Evolutionary conservation across 2,888 invertebrate species (phyloP), one percentile per base, ranked within the genome.

Genomic region (Myopa tessellatipennis): DNA sequence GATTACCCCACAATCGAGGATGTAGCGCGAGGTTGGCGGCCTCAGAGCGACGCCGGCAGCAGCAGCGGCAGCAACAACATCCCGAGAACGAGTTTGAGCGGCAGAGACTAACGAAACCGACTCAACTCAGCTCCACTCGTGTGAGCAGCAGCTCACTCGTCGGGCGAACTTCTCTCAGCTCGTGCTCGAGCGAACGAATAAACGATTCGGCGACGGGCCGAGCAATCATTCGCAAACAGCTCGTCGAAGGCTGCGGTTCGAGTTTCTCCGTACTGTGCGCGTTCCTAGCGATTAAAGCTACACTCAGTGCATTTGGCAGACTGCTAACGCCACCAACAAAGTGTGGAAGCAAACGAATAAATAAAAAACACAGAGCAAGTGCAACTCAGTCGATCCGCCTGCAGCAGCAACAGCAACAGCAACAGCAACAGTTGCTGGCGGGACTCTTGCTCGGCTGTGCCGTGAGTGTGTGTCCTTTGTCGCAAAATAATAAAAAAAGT

Each of bases 151-250:
- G 68, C 69, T 36, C 70, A 5, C 18, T 12, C 67, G 16, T 12
- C 18, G 14, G 26, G 38, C 34, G 63, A n/a, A 55, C 61, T 60
- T 26, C 40, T 18, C 63, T 63, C 67, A 40, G 7, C 61, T 18
- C 34, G 16, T 14, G 74, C 63, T 52, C 50, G 38, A 6, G 52
- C 67, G 67, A 75, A 69, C 78, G 80, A 80, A 80, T 80, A 80
- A 80, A 65, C 80, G 79, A 79, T 71, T 80, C 79, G 78, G 76
- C 68, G 79, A 69, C 76, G 79, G 34, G 71, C 79, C 77, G 72
- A 84, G 84, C 84, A 85, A 86, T 89, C 88, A 88, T 88, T 88
- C 89, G 88, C 87, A 87, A 88, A 87, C 87, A 86, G 88, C 85
- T 87, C 88, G 86, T 89, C 88, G 85, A 86, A 85, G 84, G 85